Base-by-base conservation (phyloP, 2,797 vertebrate genomes). In the Nannoperca australis region DNA sequence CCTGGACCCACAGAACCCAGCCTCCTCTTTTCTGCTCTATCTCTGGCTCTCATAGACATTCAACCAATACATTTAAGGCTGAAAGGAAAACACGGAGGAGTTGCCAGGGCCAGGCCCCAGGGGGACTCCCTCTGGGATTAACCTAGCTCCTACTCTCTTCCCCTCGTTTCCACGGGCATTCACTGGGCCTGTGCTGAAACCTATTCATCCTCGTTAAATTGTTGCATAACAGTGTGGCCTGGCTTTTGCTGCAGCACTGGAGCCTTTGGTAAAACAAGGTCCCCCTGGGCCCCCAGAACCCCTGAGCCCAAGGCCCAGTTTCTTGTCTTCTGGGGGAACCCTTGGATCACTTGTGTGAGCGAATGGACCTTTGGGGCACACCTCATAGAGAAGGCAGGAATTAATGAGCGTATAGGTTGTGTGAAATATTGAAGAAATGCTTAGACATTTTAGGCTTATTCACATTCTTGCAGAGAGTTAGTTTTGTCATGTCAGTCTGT, bases 201-300 rank as follows among this genome's bases (percentile, higher is more conserved):
- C 89, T 56, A 90, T 93, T 94, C 92, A 94, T 88, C 76, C 77
- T 75, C 44, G 44, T 84, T 88, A 91, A 93, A 93, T 76, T 91
- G 92, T 95, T 93, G 91, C 89, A 90, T 95, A 94, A 95, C 92
- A 94, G 94, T 90, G 79, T 62, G 7, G 74, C 76, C 85, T 74
- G 89, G 77, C 87, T 89, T 93, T 92, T 89, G 84, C 85, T 61
- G 56, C 61, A 83, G 88, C 55, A 80, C 77, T 61, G 67, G 80
- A 88, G 83, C 84, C 92, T 90, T 91, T 94, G 91, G 93, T 93
- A 93, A 92, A 95, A 94, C 92, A 94, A 88, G 86, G 85, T 69
- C 84, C 83, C 89, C 88, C 83, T 60, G 68, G 90, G 89, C 88
- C 92, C 78, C 85, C 76, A 82, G 70, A 79, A 55, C 65, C 79